Conservation (phyloP, 2,113 vertebrate species). For the Taxidea taxus region DNA sequence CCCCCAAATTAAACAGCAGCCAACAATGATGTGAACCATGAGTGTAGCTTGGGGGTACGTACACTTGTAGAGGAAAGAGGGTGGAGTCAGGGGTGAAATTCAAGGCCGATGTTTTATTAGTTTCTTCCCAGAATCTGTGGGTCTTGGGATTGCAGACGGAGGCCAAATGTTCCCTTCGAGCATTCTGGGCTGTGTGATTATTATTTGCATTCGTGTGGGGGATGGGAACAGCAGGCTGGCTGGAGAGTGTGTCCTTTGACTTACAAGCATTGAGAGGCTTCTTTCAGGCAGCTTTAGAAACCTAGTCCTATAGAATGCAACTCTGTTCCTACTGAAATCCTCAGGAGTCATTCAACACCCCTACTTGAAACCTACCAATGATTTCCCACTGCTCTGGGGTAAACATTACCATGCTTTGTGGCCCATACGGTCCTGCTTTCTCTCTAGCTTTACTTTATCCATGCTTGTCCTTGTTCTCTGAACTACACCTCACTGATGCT, state of each 20-base stretch:
- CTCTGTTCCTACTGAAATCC: neutral
- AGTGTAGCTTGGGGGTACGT: fast-evolving
- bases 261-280: slow-evolving; percentile 41
- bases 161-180: neutral
- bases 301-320: slow-evolving; percentile 55
- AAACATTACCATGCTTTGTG: neutral
- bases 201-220: neutral
- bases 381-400: neutral
- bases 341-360: neutral
- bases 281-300: slow-evolving; percentile 66
- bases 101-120: slow-evolving; percentile 11
- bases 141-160: neutral
- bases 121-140: neutral
- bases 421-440: neutral
- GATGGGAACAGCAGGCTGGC: neutral
- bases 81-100: neutral
- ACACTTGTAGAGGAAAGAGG: neutral
- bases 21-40: fast-evolving
- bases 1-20: neutral
- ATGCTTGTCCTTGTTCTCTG: neutral
- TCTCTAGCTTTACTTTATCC: neutral
- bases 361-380: neutral
- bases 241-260: slow-evolving; percentile 33
- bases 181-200: neutral
- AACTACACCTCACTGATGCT: neutral